Conservation (phyloP, 2,113 vertebrate genomes). For the Clarias macrocephalus region DNA sequence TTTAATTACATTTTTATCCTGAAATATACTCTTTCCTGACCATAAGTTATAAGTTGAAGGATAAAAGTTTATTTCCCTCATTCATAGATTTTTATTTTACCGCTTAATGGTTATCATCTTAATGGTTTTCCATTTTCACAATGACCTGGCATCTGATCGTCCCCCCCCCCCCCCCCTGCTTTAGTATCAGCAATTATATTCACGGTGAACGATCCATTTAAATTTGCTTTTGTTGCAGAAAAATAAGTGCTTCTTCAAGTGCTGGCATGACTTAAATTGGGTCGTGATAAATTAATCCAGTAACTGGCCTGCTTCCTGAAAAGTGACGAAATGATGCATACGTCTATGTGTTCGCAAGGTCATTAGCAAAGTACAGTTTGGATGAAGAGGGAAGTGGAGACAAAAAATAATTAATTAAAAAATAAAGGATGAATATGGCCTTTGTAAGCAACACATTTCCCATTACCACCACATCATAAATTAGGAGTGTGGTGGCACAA, state of each 20-base stretch:
- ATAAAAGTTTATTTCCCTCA: background rate
- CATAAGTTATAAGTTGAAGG: background rate
- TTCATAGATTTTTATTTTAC: background rate
- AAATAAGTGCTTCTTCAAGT: conserved; percentile 24
- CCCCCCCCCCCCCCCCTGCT: background rate
- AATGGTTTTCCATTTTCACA: conserved; percentile 7
- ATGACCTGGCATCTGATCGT: background rate
- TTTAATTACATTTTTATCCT: no score
- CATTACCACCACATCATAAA: conserved; percentile 52
- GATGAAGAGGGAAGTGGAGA: conserved; percentile 31
- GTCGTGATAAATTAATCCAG: conserved; percentile 38
- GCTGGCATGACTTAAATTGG: conserved; percentile 40
- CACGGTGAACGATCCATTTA: background rate
- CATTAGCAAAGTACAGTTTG: conserved; percentile 40
- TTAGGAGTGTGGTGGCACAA: conserved; percentile 38
- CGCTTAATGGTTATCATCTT: background rate
- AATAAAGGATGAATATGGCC: conserved; percentile 36
- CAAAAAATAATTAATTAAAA: conserved; percentile 12
- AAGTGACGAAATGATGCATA: conserved; percentile 41
- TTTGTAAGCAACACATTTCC: conserved; percentile 46
- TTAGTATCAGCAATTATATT: background rate
- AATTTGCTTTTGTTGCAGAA: conserved; percentile 18
- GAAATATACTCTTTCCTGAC: no score
- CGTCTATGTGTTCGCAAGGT: conserved; percentile 36
- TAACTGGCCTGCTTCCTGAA: conserved; percentile 46